Conservation (phyloP, 2,113 vertebrate species). For the Saccopteryx leptura region DNA sequence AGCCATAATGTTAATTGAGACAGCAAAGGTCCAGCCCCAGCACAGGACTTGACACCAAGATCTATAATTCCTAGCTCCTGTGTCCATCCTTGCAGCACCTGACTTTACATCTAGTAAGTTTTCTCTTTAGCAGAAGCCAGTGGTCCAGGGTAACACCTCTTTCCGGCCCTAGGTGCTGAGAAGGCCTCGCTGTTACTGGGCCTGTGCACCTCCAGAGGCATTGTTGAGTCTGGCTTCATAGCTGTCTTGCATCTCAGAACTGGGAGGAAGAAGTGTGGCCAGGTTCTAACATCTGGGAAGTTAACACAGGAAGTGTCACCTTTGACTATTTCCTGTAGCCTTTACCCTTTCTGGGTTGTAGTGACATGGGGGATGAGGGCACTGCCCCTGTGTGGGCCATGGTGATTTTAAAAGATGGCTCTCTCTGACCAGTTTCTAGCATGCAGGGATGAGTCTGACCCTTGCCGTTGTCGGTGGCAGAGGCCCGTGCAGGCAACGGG, state of each 20-base stretch:
- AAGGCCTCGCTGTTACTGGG: neutral
- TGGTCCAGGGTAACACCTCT: neutral
- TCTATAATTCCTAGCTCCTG: neutral
- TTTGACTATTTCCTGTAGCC: neutral
- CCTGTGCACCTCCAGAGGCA: neutral
- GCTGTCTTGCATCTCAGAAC: neutral
- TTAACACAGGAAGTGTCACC: neutral
- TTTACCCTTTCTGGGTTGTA: too few relatives aligned
- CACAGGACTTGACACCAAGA: neutral
- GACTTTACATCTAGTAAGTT: neutral
- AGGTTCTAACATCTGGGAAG: neutral
- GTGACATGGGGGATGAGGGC: too few relatives aligned
- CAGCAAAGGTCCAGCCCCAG: neutral
- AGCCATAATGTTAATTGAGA: neutral
- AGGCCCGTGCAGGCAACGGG: neutral
- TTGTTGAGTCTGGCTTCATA: neutral
- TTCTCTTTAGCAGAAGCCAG: neutral
- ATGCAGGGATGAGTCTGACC: neutral
- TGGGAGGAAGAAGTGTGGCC: neutral
- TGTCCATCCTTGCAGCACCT: neutral
- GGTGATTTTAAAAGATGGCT: neutral
- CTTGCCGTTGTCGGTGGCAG: neutral
- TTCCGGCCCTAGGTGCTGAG: neutral
- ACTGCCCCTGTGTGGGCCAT: neutral
- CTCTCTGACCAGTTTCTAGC: neutral